These are phyloP conservation scores for Pyrochroa serraticornis DNA, from an alignment of 2,888 invertebrate species.

Conservation along the genomic window DNA sequence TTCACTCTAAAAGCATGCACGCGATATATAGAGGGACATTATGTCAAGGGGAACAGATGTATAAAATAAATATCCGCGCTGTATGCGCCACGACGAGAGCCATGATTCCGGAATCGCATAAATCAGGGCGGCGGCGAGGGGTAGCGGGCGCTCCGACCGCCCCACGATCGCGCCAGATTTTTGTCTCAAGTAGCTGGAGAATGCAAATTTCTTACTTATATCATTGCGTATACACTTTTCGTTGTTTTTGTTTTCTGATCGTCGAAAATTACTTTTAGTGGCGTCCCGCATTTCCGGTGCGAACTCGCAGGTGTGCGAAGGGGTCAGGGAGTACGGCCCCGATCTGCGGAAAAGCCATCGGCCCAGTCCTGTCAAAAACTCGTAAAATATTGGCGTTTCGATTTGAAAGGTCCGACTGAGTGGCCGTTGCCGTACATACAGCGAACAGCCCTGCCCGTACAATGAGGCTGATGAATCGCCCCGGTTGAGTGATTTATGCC, in stretches of 20 bases:
- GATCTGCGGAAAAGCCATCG: constrained; percentile 64
- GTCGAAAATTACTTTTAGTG: no score
- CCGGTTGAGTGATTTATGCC: constrained; percentile 60
- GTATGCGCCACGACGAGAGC: constrained; percentile 59
- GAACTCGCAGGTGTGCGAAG: constrained; percentile 22
- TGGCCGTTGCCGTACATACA: constrained; percentile 5
- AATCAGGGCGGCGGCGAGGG: constrained; percentile 60
- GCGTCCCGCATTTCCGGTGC: no score
- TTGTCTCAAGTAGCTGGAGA: no score
- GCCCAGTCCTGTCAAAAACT: constrained; percentile 67
- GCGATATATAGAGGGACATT: constrained; percentile 71
- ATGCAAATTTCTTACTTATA: no score
- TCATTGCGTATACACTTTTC: no score
- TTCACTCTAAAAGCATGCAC: constrained; percentile 67
- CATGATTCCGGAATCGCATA: constrained; percentile 68
- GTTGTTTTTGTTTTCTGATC: no score
- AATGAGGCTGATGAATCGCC: constrained; percentile 61
- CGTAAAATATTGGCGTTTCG: constrained; percentile 69
- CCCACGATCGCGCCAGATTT: no score
- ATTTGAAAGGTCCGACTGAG: constrained; percentile 54
- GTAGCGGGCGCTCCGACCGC: constrained; percentile 22
- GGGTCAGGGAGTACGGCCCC: constrained; percentile 43
- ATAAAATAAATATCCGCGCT: constrained; percentile 65
- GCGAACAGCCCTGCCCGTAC: constrained; percentile 38
- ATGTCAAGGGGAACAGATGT: constrained; percentile 68